These are phyloP conservation scores for Stenopsyche tienmushanensis DNA, from an alignment of 1,140 invertebrate genomes.

Conservation along the genomic window DNA sequence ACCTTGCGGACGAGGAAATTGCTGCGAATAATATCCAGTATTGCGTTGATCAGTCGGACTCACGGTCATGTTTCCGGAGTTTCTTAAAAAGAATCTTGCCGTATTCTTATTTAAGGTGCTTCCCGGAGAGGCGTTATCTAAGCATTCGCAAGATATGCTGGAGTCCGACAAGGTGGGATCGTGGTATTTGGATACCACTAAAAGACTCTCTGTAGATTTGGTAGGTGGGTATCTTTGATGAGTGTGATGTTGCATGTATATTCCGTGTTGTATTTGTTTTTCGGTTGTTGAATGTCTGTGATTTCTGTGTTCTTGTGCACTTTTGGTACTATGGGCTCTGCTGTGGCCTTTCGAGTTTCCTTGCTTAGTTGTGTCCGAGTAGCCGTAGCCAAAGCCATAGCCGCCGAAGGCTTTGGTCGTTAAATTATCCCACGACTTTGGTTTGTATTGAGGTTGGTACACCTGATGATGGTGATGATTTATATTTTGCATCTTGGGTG, in stretches of 20 bases:
- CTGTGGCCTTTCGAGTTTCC: slow-evolving; percentile 55
- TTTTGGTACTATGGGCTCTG: slow-evolving; percentile 51
- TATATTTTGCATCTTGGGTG: slow-evolving; percentile 54
- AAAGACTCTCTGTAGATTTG: slow-evolving; percentile 76
- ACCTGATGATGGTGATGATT: slow-evolving; percentile 49
- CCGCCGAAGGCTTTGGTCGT: slow-evolving; percentile 79
- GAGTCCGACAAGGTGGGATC: slow-evolving; percentile 63
- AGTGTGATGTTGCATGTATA: slow-evolving; percentile 54
- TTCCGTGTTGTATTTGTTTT: slow-evolving; percentile 53
- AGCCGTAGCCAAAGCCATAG: slow-evolving; percentile 82
- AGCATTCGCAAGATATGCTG: slow-evolving; percentile 67
- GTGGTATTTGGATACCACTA: slow-evolving; percentile 63
- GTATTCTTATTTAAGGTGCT: slow-evolving; percentile 33
- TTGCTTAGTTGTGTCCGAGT: slow-evolving; percentile 65
- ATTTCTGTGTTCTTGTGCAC: slow-evolving; percentile 52
- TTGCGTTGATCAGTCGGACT: slow-evolving; percentile 32
- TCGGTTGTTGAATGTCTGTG: slow-evolving; percentile 51
- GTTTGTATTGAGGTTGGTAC: slow-evolving; percentile 61
- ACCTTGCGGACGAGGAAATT: slow-evolving; percentile 28
- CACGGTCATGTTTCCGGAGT: slow-evolving; percentile 16
- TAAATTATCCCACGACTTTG: slow-evolving; percentile 86
- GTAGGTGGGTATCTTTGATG: slow-evolving; percentile 56
- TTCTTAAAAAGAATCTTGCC: slow-evolving; percentile 23
- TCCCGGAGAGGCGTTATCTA: slow-evolving; percentile 51
- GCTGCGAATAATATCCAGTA: slow-evolving; percentile 34